phyloP scores from a whole-genome alignment of 2,888 invertebrate genomes.

The Drosophila falleni region DNA sequence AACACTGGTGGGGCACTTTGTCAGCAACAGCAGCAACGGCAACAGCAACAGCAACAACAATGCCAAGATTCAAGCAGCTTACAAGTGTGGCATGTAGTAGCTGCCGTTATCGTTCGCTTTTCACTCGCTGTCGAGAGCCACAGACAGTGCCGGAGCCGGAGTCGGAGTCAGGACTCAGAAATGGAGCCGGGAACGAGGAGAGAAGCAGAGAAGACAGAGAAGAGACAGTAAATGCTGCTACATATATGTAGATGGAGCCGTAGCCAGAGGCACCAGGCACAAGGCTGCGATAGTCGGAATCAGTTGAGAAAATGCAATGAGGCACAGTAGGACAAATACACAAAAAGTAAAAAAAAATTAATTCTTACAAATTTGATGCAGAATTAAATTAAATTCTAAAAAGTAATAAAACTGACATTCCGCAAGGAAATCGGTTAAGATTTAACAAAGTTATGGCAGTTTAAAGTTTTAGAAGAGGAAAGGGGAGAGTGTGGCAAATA shows the following conservation, averaged over 20 bases:
- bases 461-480: too few relatives aligned
- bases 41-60: constrained; percentile 53
- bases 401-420: too few relatives aligned
- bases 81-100: constrained; percentile 79
- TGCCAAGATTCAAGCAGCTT: constrained; percentile 73
- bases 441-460: too few relatives aligned
- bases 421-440: too few relatives aligned
- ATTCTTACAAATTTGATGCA: too few relatives aligned
- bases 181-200: background rate
- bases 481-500: too few relatives aligned
- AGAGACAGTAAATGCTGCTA: constrained; percentile 10
- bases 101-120: constrained; percentile 79
- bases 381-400: too few relatives aligned
- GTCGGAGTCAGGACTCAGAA: constrained; percentile 2
- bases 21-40: constrained; percentile 43
- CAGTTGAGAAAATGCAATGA: constrained; percentile 3
- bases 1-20: constrained; percentile 61
- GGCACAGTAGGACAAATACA: constrained; percentile 26
- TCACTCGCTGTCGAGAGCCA: constrained; percentile 69
- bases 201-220: background rate
- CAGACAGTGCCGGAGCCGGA: constrained; percentile 19
- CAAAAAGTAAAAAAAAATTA: background rate
- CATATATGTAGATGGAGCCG: constrained; percentile 15
- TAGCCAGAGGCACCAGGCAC: constrained; percentile 40
- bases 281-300: constrained; percentile 7